Evolutionary conservation across 1,140 invertebrate genomes (phyloP), one percentile per base, ranked within the genome.

Genomic region (Neelides sp.): DNA sequence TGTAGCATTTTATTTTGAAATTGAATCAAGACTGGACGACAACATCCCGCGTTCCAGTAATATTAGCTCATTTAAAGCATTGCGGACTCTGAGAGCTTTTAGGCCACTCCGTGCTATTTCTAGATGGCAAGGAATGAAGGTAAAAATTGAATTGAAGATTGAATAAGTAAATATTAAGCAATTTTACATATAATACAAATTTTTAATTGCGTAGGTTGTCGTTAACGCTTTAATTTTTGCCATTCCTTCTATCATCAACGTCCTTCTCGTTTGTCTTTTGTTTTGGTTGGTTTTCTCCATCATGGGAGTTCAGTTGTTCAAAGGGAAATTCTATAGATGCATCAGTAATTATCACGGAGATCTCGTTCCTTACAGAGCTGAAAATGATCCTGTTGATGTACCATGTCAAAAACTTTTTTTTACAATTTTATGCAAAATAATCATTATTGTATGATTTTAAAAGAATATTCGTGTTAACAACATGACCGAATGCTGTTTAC

Each of bases 241-340:
- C 57, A 91, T 91, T 70, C 86, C 86, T 58, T 87, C 84, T 71
- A 91, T 91, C 69, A 88, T 90, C 75, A 90, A 91, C 70, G 86
- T 91, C 46, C 74, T 90, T 62, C 74, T 90, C 61, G 86, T 91
- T 63, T 90, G 86, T 74, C 75, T 91, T 64, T 83, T 91, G 52
- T 91, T 91, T 73, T 90, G 86, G 85, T 75, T 91, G 48, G 88
- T 91, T 66, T 91, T 91, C 71, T 87, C 86, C 50, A 90, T 91
- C 66, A 88, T 90, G 85, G 87, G 86, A 52, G 86, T 91, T 37
- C 86, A 91, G 69, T 85, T 91, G 73, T 90, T 91, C 70, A 85
- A n/a, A n/a, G n/a, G n/a, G n/a, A 89, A 89, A 71, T 91, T 89
- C 74, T 88, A 80, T 69, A 89, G 89, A 68, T 90, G 86, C 69